Base-by-base conservation (phyloP, 2,113 vertebrate species). In the Psophia crepitans region DNA sequence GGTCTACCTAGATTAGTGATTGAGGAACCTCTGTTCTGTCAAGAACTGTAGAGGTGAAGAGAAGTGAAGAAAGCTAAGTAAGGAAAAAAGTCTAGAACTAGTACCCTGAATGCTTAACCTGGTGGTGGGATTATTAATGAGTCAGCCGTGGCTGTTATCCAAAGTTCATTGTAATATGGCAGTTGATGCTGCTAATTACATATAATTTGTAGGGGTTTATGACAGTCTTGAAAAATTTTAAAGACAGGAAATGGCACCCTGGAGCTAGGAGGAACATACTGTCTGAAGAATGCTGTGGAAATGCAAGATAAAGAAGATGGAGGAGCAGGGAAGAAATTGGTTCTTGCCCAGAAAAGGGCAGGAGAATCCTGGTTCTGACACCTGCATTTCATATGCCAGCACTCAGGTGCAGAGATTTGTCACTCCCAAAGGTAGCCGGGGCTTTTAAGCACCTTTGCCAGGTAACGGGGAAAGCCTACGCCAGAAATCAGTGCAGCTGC, bases 301-400 rank as follows among this genome's bases (percentile, higher is more conserved):
- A 39, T 8, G 21, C 4, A 15, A 70, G 27, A 18, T 16, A 33
- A 58, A 32, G 58, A 26, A 22, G 33, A 16, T 26, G 37, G 19
- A 56, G 41, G 20, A 37, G 3, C 14, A 37, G 37, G 33, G 14
- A 43, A 76, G 37, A 64, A 46, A 23, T 28, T 21, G 35, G 15
- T 13, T 65, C 21, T 58, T 4, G 1, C 7, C 14, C 22, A 13
- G 41, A 24, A 74, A 74, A 37, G 33, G 26, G 12, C 37, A 64
- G 37, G 56, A 70, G 30, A 12, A 19, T 35, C 30, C 44, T 20
- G n/a, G 18, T 71, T 57, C 21, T 1, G 5, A 37, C 48, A 44
- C 3, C 0, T 11, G 2, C 15, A 3, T 33, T 27, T 56, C 17
- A 5, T 6, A 8, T 12, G 35, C 35, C 41, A 23, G 48, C 28